Evolutionary conservation across 2,113 vertebrate genomes (phyloP), one percentile per base, ranked within the genome.

Genomic region (Hylia prasina): DNA sequence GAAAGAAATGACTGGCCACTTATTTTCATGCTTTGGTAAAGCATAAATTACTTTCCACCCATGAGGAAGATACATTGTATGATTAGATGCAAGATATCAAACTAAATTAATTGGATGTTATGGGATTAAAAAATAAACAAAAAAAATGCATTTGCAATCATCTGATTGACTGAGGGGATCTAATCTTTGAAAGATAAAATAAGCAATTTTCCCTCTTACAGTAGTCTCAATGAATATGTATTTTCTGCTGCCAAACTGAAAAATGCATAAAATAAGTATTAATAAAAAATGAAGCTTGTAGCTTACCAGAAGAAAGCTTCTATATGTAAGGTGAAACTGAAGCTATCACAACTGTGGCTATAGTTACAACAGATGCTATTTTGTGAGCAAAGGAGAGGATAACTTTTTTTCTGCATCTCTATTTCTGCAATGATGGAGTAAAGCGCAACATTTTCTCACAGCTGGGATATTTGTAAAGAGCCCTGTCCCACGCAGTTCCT

Each of bases 1-100:
- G 66, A 85, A 93, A 42, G 25, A 85, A 78, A 60, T 24, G 16
- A 76, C 17, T 16, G 63, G 75, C 33, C 37, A 58, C 45, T 96
- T 94, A 92, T 80, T 97, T 96, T 76, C 61, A n/a, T 86, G 69
- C 82, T 94, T 94, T 72, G 31, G 58, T 76, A 71, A 96, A 94
- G 72, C 31, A 73, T 27, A 47, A 57, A 78, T 90, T 93, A 94
- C 51, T 96, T 97, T 75, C 81, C n/a, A 94, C 35, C 65, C 71
- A 39, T 56, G 13, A 91, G 65, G 87, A 94, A 94, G 77, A 92
- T 12, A 79, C 13, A 63, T 19, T 64, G 44, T 19, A 31, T 87
- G 39, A 89, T 84, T 66, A 94, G 45, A 86, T 64, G 14, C 58
- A 79, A 94, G 50, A 87, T 47, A 90, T 69, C 84, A 75, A 82